Percentiles rank a stretch among this genome's conserved stretches.
Evolutionary conservation across 2,113 vertebrate genomes (phyloP).

Genomic region (Emydocephalus ijimae): DNA sequence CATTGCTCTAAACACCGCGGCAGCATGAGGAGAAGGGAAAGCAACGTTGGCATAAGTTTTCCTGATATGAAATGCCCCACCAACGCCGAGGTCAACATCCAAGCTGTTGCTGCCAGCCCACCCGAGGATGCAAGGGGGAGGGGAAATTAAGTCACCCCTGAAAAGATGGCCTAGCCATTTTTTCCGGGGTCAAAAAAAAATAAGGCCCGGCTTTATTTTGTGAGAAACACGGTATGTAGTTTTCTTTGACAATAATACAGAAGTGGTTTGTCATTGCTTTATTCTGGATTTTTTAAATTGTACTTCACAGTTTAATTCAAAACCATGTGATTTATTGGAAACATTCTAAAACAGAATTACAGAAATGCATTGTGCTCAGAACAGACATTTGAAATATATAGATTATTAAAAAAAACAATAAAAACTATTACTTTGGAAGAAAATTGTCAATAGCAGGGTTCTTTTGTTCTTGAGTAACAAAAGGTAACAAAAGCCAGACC

Average conservation of each 20-base stretch:
- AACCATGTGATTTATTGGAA: not conserved
- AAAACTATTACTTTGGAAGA: not conserved
- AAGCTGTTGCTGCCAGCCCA: fast-evolving
- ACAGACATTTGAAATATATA: not conserved
- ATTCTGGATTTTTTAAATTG: not conserved
- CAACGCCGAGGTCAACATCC: too few relatives aligned
- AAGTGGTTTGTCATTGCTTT: not conserved
- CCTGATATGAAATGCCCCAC: too few relatives aligned
- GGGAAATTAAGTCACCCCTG: too few relatives aligned
- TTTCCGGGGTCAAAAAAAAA: too few relatives aligned
- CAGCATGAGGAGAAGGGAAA: too few relatives aligned
- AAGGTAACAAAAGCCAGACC: not conserved
- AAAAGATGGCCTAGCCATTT: too few relatives aligned
- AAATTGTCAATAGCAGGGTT: not conserved
- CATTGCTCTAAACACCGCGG: too few relatives aligned
- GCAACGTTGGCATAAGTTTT: too few relatives aligned
- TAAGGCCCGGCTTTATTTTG: too few relatives aligned
- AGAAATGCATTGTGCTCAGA: not conserved
- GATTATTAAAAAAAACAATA: not conserved
- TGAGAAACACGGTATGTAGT: not conserved
- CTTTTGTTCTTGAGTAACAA: not conserved
- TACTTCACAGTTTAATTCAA: not conserved
- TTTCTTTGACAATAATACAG: not conserved
- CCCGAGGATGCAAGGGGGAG: too few relatives aligned
- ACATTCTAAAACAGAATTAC: not conserved